Evolutionary conservation across 2,113 vertebrate genomes (phyloP).

Genomic region (Mastomys natalensis): DNA sequence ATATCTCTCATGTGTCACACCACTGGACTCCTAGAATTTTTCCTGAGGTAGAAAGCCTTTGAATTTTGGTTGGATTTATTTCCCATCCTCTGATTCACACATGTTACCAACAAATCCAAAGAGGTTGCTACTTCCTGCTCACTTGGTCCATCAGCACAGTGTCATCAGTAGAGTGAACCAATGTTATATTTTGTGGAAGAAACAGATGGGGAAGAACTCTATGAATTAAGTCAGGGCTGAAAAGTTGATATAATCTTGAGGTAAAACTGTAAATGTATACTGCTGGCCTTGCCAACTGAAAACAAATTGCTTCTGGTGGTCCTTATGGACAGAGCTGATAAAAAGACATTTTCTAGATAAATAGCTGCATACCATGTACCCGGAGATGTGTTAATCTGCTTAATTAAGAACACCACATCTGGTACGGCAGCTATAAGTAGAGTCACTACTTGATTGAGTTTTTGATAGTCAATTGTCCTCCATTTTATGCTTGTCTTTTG

Average conservation of each 20-base stretch:
- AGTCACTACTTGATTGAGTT: neutral
- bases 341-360: neutral
- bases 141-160: neutral
- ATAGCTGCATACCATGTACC: neutral
- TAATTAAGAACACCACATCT: neutral
- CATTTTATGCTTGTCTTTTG: neutral
- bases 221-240: neutral
- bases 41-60: neutral
- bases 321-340: neutral
- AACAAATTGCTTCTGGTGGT: neutral
- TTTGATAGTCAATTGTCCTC: neutral
- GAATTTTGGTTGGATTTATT: neutral
- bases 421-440: neutral
- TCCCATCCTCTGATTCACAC: neutral
- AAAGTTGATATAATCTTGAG: neutral
- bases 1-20: neutral
- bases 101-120: neutral
- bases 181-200: neutral
- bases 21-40: neutral
- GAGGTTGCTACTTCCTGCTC: neutral
- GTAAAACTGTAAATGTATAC: neutral
- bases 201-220: neutral
- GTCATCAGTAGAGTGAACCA: neutral
- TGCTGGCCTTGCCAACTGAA: neutral
- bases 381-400: neutral